Conservation (phyloP, 2,113 vertebrate species). For the Pampusana beccarii region DNA sequence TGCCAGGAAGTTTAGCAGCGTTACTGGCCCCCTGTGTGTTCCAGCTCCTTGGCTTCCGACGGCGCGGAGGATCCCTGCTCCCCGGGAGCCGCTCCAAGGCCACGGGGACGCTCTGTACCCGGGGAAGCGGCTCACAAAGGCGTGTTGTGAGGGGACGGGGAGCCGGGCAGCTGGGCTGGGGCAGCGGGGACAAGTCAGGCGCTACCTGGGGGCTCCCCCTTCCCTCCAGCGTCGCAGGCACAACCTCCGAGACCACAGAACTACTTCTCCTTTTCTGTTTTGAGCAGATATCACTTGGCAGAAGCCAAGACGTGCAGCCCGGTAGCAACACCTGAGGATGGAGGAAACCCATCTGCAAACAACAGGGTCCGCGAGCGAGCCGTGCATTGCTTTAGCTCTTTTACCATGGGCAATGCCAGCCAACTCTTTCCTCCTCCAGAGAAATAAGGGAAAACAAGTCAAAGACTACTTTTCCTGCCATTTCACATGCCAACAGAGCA, state of each 20-base stretch:
- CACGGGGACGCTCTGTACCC: neutral
- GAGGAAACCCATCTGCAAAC: neutral
- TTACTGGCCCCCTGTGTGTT: neutral
- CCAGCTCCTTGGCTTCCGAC: neutral
- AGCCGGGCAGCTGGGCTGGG: neutral
- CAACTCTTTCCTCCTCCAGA: neutral
- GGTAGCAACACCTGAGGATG: neutral
- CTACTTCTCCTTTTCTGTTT: neutral
- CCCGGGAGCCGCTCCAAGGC: conserved; percentile 37
- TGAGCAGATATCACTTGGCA: neutral
- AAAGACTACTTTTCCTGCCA: neutral
- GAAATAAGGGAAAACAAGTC: neutral
- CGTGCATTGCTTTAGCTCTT: neutral
- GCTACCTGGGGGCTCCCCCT: neutral
- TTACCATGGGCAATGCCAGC: neutral
- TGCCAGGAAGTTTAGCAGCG: conserved; percentile 4
- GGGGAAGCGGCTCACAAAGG: conserved; percentile 9
- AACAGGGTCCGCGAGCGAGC: neutral
- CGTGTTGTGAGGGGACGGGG: neutral
- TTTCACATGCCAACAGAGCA: rapidly evolving
- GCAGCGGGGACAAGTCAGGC: neutral
- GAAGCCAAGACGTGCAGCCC: neutral
- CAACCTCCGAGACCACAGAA: neutral
- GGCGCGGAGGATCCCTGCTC: neutral
- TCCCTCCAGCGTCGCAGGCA: neutral